These are phyloP conservation scores for Danio choprae DNA, from an alignment of 2,797 vertebrate genomes.

Conservation along the genomic window DNA sequence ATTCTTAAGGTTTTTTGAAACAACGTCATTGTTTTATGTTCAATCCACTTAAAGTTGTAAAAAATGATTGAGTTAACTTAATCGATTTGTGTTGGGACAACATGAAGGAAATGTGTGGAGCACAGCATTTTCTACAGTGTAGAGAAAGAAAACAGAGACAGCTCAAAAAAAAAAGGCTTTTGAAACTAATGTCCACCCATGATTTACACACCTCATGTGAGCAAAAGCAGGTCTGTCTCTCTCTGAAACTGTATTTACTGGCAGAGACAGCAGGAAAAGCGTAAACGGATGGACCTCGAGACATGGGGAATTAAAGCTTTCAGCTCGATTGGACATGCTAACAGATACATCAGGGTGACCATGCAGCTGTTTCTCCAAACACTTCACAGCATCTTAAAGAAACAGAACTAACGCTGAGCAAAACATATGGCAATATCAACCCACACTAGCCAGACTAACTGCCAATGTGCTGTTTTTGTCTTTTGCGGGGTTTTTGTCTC, in stretches of 20 bases:
- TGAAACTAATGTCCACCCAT: conserved; percentile 34
- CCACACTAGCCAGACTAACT: conserved; percentile 36
- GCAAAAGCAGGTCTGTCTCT: conserved; percentile 37
- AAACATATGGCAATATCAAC: conserved; percentile 10
- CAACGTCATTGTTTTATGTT: no score
- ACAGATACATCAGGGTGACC: conserved; percentile 59
- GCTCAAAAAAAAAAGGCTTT: conserved; percentile 15
- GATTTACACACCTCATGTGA: conserved; percentile 36
- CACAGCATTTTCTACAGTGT: neutral
- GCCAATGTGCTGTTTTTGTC: conserved; percentile 36
- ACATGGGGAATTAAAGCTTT: conserved; percentile 75
- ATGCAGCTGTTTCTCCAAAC: conserved; percentile 43
- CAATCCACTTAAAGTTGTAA: no score
- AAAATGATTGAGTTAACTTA: no score
- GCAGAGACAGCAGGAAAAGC: conserved; percentile 50
- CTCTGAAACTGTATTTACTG: conserved; percentile 57
- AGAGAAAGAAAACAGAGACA: conserved; percentile 8
- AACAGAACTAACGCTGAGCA: conserved; percentile 10
- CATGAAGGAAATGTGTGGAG: no score
- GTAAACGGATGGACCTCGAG: conserved; percentile 67
- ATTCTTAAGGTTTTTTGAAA: no score
- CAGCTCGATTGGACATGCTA: conserved; percentile 73
- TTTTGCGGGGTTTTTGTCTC: neutral
- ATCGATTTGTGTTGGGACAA: no score
- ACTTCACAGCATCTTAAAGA: conserved; percentile 26